Evolutionary conservation across 2,113 vertebrate genomes (phyloP).

Genomic region (Centropristis striata): DNA sequence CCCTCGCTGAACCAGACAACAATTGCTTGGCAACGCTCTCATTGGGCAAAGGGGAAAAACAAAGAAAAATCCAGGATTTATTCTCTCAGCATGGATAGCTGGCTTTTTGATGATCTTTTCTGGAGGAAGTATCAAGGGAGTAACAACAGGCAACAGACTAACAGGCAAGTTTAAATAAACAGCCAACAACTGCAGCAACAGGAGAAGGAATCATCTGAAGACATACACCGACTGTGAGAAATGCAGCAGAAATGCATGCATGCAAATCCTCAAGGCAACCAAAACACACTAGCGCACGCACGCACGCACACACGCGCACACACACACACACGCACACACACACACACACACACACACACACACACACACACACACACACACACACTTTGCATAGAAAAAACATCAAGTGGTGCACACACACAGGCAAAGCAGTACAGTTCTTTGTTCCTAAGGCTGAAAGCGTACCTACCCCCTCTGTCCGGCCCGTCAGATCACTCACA

Average conservation of each 20-base stretch:
- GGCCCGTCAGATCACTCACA: slow-evolving; percentile 72
- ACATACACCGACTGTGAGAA: background rate
- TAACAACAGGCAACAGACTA: slow-evolving; percentile 34
- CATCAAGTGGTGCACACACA: slow-evolving; percentile 49
- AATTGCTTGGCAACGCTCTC: slow-evolving; percentile 80
- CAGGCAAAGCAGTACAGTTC: slow-evolving; percentile 45
- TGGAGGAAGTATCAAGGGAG: slow-evolving; percentile 31
- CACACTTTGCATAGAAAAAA: slow-evolving; percentile 49
- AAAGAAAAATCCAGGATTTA: slow-evolving; percentile 57
- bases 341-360: slow-evolving; percentile 14
- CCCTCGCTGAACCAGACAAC: slow-evolving; percentile 78
- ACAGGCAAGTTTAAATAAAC: slow-evolving; percentile 43
- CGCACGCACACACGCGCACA: slow-evolving; percentile 27
- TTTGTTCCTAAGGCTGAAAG: slow-evolving; percentile 73
- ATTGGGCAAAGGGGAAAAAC: slow-evolving; percentile 56
- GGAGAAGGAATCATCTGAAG: slow-evolving; percentile 34
- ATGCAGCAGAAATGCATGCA: slow-evolving; percentile 32
- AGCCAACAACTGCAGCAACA: slow-evolving; percentile 43
- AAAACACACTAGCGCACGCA: slow-evolving; percentile 1
- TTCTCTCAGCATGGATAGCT: slow-evolving; percentile 38
- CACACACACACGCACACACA: slow-evolving; percentile 15
- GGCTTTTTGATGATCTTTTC: slow-evolving; percentile 37
- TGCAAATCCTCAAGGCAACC: slow-evolving; percentile 53
- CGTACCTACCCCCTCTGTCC: slow-evolving; percentile 45
- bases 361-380: slow-evolving; percentile 35